Conservation (phyloP, 2,888 invertebrate species). For the Galerucella calmariensis region DNA sequence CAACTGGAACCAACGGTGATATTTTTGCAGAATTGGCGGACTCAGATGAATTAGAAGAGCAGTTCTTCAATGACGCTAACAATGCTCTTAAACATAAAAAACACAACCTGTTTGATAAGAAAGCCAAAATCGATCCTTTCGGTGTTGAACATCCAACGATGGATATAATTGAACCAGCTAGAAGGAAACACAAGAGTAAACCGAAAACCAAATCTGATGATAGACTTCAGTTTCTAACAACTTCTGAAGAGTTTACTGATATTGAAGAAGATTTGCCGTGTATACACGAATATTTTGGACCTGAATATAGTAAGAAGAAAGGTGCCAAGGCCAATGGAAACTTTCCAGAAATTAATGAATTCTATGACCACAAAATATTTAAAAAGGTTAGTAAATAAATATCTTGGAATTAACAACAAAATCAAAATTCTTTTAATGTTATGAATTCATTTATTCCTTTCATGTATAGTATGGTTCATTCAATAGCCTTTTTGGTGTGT, state of each 20-base stretch:
- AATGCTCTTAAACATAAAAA: constrained; percentile 32
- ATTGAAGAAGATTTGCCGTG: constrained; percentile 46
- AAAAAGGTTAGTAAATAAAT: constrained; percentile 21
- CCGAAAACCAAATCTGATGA: constrained; percentile 34
- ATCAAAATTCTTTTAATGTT: too few relatives aligned
- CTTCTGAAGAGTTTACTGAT: constrained; percentile 45
- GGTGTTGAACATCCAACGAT: constrained; percentile 20
- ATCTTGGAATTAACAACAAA: too few relatives aligned
- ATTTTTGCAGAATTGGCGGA: constrained; percentile 47
- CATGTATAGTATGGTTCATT: too few relatives aligned
- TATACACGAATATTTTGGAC: constrained; percentile 49
- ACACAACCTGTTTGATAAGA: constrained; percentile 35
- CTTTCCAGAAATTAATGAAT: constrained; percentile 32
- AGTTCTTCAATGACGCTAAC: constrained; percentile 22
- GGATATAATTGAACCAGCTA: constrained; percentile 31
- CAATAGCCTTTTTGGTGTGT: too few relatives aligned
- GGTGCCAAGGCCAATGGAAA: neutral
- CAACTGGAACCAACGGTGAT: constrained; percentile 29
- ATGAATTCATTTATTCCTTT: too few relatives aligned
- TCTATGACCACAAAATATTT: constrained; percentile 21
- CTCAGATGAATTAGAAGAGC: constrained; percentile 40
- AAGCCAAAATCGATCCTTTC: constrained; percentile 35
- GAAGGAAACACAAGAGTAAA: constrained; percentile 29
- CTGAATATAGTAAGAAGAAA: constrained; percentile 27
- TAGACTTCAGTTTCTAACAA: constrained; percentile 40